phyloP scores from a whole-genome alignment of 1,140 invertebrate genomes.

The Eciton burchellii region DNA sequence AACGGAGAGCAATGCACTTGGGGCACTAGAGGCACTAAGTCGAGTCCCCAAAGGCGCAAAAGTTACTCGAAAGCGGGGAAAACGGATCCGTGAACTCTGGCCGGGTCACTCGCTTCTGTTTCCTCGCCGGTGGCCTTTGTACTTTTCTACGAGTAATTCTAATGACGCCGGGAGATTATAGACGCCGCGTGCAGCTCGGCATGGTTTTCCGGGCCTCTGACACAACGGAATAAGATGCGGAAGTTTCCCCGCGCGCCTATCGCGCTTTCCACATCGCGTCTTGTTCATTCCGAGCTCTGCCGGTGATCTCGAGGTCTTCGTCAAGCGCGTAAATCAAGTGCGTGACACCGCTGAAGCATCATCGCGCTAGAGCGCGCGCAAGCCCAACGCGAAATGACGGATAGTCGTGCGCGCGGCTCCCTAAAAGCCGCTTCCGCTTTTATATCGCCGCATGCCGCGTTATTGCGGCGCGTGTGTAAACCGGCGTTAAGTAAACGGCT shows the following conservation, averaged over 20 bases:
- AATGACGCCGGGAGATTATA: conserved; percentile 6
- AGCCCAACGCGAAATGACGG: neutral
- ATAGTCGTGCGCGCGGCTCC: neutral
- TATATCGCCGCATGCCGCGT: neutral
- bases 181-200: too few relatives aligned
- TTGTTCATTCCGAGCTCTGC: too few relatives aligned
- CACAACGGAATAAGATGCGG: neutral
- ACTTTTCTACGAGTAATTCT: conserved; percentile 32
- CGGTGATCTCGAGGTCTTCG: too few relatives aligned
- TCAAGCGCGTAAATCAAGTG: too few relatives aligned
- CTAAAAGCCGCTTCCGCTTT: neutral
- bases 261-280: too few relatives aligned
- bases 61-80: conserved; percentile 65
- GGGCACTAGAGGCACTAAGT: conserved; percentile 48
- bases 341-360: too few relatives aligned
- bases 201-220: neutral
- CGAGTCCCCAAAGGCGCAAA: too few relatives aligned
- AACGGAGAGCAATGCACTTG: conserved; percentile 68
- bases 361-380: neutral
- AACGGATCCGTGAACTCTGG: conserved; percentile 55
- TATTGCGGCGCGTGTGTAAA: conserved; percentile 11
- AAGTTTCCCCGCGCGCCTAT: too few relatives aligned
- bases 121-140: too few relatives aligned
- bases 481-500: conserved; percentile 12
- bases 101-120: neutral